Base-by-base conservation (phyloP, 2,113 vertebrate species). In the Acrocephalus kingi region DNA sequence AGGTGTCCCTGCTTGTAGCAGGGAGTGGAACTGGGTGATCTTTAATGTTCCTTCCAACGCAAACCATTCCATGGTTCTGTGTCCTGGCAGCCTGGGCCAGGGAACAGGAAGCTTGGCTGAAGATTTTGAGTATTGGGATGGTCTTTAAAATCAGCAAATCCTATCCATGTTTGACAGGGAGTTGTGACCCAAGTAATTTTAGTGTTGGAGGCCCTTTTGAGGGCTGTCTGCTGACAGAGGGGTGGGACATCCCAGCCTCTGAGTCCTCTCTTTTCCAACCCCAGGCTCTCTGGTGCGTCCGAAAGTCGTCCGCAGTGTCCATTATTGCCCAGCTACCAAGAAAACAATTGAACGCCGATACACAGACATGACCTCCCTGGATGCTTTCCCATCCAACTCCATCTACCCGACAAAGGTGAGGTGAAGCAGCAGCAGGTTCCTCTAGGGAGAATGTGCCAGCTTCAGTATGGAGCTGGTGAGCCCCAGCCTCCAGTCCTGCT, bases 371-470 rank as follows among this genome's bases (percentile, higher is more conserved):
- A 99, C 99, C 19, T 99, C 98, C 2, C 95, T 99, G 75, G 98
- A 99, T 35, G 98, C 99, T 27, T 99, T 99, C 93, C 99, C 99
- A 1, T 99, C 99, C 62, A 99, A 97, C 20, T 97, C 99, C 28
- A 87, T 99, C 72, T 99, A 99, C 93, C 99, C 99, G n/a, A 99
- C 99, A 3, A 99, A 99, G 98, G 99, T 99, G 92, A 97, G 86
- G 62, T 30, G 63, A 59, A 91, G 19, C 18, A 52, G n/a, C 69
- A 82, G 18, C 31, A 45, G 22, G 8, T 31, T 87, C 41, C 27
- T 63, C 6, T 48, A 23, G 18, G 43, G 35, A 59, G 7, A 59
- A 17, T 0, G 5, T 54, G 20, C 31, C 63, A 56, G 22, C 21
- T 59, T 46, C 37, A 46, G 3, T 21, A 5, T 37, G 21, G 51